Percentiles rank a stretch among this genome's conserved stretches.
These are phyloP conservation scores for Tenualosa ilisha DNA, from an alignment of 2,797 vertebrate species.

Conservation along the genomic window DNA sequence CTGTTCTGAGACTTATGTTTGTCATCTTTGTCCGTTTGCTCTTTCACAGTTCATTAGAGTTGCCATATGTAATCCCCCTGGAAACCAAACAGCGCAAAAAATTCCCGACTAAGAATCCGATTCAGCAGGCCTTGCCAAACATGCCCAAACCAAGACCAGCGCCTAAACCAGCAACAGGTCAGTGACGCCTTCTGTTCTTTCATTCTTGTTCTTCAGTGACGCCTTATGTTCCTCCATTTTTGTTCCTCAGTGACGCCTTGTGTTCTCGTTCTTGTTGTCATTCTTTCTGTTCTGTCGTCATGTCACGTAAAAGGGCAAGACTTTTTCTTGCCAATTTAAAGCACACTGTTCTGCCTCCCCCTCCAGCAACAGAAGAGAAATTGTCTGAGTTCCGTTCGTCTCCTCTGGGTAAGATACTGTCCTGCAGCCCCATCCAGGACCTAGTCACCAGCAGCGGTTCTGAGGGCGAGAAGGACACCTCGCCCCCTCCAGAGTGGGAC, in stretches of 20 bases:
- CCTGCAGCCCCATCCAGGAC: conserved; percentile 70
- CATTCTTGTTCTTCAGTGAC: too few relatives aligned
- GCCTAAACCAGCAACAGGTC: neutral
- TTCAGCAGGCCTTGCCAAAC: conserved; percentile 62
- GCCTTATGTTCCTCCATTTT: too few relatives aligned
- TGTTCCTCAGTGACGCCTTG: too few relatives aligned
- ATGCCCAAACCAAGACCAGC: conserved; percentile 70
- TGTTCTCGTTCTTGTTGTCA: too few relatives aligned
- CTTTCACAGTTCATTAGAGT: conserved; percentile 77
- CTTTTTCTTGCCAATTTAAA: too few relatives aligned
- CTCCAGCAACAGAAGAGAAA: conserved; percentile 58
- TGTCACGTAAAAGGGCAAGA: too few relatives aligned
- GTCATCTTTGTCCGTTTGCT: neutral
- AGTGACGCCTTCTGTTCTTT: neutral
- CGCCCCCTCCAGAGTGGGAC: conserved; percentile 85
- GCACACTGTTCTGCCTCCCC: neutral
- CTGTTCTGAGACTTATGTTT: neutral
- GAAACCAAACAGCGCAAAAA: conserved; percentile 81
- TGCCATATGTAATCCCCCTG: conserved; percentile 73
- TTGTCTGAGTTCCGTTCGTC: conserved; percentile 74
- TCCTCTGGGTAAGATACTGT: conserved; percentile 75
- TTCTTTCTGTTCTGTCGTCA: too few relatives aligned
- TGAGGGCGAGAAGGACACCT: conserved; percentile 82
- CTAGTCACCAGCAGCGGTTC: conserved; percentile 84
- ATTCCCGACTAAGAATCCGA: conserved; percentile 74